A percentile compares a stretch with the other conserved stretches of the same genome.
phyloP scores from a whole-genome alignment of 2,888 invertebrate genomes.

The Lycophotia porphyrea region DNA sequence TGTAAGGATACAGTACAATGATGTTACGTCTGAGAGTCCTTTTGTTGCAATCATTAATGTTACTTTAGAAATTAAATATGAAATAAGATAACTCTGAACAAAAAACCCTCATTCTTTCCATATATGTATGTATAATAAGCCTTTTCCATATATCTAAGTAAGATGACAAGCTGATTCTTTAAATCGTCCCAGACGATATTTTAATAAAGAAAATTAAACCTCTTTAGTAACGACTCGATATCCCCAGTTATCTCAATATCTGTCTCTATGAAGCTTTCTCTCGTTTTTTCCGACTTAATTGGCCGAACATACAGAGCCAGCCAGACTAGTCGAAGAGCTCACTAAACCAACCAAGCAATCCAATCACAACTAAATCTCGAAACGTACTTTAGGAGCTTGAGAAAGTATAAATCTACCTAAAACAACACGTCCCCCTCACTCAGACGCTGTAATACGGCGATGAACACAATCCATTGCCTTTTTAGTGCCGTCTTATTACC shows the following conservation, averaged over 20 bases:
- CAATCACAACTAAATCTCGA: constrained; percentile 63
- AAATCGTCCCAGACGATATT: constrained; percentile 33
- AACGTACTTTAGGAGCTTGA: constrained; percentile 63
- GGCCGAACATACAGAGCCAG: constrained; percentile 36
- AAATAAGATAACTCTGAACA: neutral
- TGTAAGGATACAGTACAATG: neutral
- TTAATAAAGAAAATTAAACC: constrained; percentile 48
- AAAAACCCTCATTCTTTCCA: neutral
- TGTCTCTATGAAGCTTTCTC: constrained; percentile 29
- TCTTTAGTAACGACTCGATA: constrained; percentile 35
- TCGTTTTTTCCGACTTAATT: constrained; percentile 56
- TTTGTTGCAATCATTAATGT: neutral
- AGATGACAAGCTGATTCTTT: constrained; percentile 14
- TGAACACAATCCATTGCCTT: constrained; percentile 68
- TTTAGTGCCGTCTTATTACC: constrained; percentile 47
- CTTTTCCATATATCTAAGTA: neutral
- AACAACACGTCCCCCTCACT: constrained; percentile 59
- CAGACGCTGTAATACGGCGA: constrained; percentile 43
- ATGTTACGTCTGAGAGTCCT: neutral
- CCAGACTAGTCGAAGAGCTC: constrained; percentile 47
- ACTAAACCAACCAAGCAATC: constrained; percentile 59
- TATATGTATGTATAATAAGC: neutral
- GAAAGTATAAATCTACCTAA: constrained; percentile 66
- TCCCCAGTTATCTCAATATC: constrained; percentile 46
- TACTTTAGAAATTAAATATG: neutral